Base-by-base conservation (phyloP, 2,113 vertebrate species). In the Ameiurus melas region DNA sequence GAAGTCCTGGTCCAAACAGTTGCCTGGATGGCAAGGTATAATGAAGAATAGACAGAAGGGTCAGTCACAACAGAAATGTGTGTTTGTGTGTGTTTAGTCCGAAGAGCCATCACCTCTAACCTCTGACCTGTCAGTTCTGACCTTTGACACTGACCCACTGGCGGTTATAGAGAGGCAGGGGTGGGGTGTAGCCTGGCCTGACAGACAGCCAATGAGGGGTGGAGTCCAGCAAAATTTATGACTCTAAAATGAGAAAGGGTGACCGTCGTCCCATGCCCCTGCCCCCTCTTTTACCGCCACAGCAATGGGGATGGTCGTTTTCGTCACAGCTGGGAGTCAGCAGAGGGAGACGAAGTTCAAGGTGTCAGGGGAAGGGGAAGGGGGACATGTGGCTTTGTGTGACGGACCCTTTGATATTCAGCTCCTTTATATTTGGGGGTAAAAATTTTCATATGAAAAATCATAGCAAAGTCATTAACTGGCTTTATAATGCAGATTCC, bases 141-240 rank as follows among this genome's bases (percentile, higher is more conserved):
- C 92, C 93, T 90, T 89, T 88, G 83, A 93, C 92, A 84, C 78
- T 87, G 30, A 17, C 84, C 68, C 85, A 89, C 84, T 71, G 68
- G 81, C 84, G 58, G 91, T 91, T 87, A 79, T 77, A 81, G 13
- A 70, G 70, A 86, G 82, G 86, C 68, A 75, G 79, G 85, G 84
- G 75, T 79, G 91, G 90, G 73, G 86, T n/a, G 84, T 84, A 77
- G 87, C 62, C 71, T 85, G 57, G 33, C 39, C n/a, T 73, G 79
- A 87, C 88, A 62, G 85, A 89, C 82, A 83, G 78, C 75, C 73
- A 19, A 90, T 87, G 84, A 27, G 81, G 43, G 90, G 86, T 82
- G 88, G 87, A 80, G 77, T 71, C 80, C 57, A 60, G 86, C 85
- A 90, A 85, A 94, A 95, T 93, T 90, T 93, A 95, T 94, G 86